A percentile compares a stretch with the other conserved stretches of the same genome.
phyloP scores from a whole-genome alignment of 2,113 vertebrate species.

The Platysteira castanea region DNA sequence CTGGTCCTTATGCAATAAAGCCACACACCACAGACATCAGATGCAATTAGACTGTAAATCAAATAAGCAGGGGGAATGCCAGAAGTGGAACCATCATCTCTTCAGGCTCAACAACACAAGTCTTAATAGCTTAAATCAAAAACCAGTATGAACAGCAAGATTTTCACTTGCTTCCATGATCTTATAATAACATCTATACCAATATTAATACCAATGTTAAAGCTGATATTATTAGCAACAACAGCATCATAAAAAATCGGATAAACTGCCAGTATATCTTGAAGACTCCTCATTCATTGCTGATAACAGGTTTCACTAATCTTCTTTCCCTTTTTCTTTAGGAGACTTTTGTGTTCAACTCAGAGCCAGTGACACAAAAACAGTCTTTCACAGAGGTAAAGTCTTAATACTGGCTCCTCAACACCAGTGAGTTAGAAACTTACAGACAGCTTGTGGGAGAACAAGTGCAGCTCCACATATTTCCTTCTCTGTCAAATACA shows the following conservation, averaged over 20 bases:
- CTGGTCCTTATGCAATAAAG: background rate
- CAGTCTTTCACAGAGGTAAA: background rate
- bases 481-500: background rate
- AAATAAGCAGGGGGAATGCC: background rate
- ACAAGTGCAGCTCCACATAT: background rate
- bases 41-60: background rate
- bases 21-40: background rate
- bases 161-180: background rate
- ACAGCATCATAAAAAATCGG: background rate
- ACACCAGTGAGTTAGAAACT: background rate
- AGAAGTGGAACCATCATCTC: background rate
- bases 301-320: background rate
- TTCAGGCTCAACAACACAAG: background rate
- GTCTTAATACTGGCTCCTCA: background rate
- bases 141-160: background rate
- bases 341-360: background rate
- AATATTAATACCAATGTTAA: background rate
- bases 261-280: background rate
- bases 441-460: background rate
- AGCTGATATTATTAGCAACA: background rate
- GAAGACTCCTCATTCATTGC: background rate
- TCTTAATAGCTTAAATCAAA: background rate
- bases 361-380: rapidly evolving
- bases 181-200: background rate
- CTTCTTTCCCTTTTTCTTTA: background rate